Base-by-base conservation (phyloP, 2,797 vertebrate genomes). In the Anguilla obscura region DNA sequence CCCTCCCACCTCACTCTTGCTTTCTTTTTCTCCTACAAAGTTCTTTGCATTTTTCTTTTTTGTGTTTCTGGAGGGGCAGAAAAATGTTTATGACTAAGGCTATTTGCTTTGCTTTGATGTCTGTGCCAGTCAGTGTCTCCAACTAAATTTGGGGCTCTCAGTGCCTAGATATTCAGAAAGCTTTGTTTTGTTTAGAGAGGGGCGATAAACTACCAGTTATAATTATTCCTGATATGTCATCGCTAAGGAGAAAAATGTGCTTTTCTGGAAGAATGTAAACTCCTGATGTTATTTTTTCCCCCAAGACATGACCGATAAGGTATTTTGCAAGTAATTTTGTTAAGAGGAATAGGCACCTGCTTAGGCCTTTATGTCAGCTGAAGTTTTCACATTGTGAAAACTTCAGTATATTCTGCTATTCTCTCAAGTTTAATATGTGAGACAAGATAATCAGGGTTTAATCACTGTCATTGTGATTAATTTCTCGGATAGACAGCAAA, bases 51-150 rank as follows among this genome's bases (percentile, higher is more conserved):
- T 82, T 45, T 80, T 24, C 6, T 48, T 80, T 24, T 94, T 93
- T 84, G 92, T 93, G 71, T 52, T 52, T 10, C 9, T 52, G 76
- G 40, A 3, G 36, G 40, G 79, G 79, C 18, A 36, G 33, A 0
- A 92, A 94, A 93, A 87, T 92, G 87, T 96, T 96, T 95, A 94
- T 90, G 92, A 92, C 90, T 88, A 48, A 10, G 87, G 92, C 95
- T 93, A 93, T 94, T 95, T 94, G 92, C 91, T 92, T 83, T 86
- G 91, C 95, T 96, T 96, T 96, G 95, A 96, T 95, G 96, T 95
- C 90, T 60, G 89, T 88, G 92, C 91, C 93, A 93, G 92, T 86
- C 93, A 93, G 92, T 85, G 79, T 92, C 92, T 93, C 90, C 87
- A 93, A 90, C 93, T 92, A 89, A 90, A 86, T 66, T 87, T 90